Evolutionary conservation across 2,888 invertebrate genomes (phyloP).

Genomic region (Brachypalpus laphriformis): DNA sequence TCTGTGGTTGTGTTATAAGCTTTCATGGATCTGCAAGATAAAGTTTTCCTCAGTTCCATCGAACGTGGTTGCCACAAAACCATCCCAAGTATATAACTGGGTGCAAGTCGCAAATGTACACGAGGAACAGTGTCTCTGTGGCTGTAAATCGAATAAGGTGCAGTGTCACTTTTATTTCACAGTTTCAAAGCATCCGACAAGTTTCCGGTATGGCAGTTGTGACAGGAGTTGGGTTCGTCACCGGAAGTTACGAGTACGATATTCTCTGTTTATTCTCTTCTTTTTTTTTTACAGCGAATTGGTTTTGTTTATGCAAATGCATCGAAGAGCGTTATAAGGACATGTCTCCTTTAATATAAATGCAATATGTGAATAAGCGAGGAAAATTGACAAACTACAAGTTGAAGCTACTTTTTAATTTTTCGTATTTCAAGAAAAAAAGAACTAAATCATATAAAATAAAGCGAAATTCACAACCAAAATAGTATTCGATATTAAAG

Average conservation of each 20-base stretch:
- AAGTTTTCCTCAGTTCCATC: conserved; percentile 4
- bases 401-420: too few relatives aligned
- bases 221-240: background rate
- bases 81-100: background rate
- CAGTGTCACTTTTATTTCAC: conserved; percentile 23
- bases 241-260: background rate
- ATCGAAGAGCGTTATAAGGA: too few relatives aligned
- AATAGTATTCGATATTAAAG: too few relatives aligned
- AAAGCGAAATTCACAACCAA: too few relatives aligned
- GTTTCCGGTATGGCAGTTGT: conserved; percentile 9
- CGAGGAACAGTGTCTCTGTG: conserved; percentile 11
- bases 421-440: too few relatives aligned
- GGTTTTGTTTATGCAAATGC: background rate
- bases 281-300: background rate
- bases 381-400: too few relatives aligned
- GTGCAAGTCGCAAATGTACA: background rate
- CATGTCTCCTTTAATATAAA: too few relatives aligned
- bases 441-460: too few relatives aligned
- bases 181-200: conserved; percentile 3
- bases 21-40: background rate
- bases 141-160: conserved; percentile 11
- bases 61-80: conserved; percentile 29
- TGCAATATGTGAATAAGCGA: too few relatives aligned
- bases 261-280: background rate
- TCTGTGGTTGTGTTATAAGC: background rate